Evolutionary conservation across 2,888 invertebrate genomes (phyloP).

Genomic region (Eubasilissa splendida): DNA sequence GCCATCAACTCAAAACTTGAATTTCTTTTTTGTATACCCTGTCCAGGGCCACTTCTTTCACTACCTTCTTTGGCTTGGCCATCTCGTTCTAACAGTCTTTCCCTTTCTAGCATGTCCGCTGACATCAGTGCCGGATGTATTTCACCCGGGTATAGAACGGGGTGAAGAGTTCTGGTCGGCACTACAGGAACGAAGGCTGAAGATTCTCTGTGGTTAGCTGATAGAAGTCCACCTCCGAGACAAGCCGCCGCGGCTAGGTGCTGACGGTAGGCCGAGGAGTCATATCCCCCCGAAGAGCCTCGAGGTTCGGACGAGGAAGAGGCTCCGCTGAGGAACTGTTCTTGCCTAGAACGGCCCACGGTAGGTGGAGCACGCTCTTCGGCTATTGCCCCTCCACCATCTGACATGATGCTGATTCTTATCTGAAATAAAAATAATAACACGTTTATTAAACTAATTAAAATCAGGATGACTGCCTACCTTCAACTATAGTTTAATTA

Average conservation of each 20-base stretch:
- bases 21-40: constrained; percentile 64
- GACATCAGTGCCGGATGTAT: constrained; percentile 79
- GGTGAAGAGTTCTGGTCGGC: constrained; percentile 83
- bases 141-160: constrained; percentile 81
- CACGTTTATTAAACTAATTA: neutral
- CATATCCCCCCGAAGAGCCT: constrained; percentile 72
- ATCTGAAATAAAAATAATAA: constrained; percentile 28
- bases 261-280: constrained; percentile 79
- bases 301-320: constrained; percentile 70
- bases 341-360: constrained; percentile 73
- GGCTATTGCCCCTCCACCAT: constrained; percentile 68
- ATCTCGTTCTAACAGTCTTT: constrained; percentile 71
- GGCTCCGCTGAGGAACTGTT: constrained; percentile 73
- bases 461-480: neutral
- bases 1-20: constrained; percentile 88
- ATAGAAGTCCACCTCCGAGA: constrained; percentile 62
- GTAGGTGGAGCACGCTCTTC: constrained; percentile 68
- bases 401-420: constrained; percentile 64
- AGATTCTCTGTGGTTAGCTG: constrained; percentile 80
- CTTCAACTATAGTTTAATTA: no score
- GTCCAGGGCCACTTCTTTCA: constrained; percentile 66
- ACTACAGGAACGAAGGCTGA: constrained; percentile 92
- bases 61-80: constrained; percentile 69
- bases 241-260: constrained; percentile 75
- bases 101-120: constrained; percentile 74